These are phyloP conservation scores for Aphidius gifuensis DNA, from an alignment of 1,140 invertebrate genomes.

Conservation along the genomic window DNA sequence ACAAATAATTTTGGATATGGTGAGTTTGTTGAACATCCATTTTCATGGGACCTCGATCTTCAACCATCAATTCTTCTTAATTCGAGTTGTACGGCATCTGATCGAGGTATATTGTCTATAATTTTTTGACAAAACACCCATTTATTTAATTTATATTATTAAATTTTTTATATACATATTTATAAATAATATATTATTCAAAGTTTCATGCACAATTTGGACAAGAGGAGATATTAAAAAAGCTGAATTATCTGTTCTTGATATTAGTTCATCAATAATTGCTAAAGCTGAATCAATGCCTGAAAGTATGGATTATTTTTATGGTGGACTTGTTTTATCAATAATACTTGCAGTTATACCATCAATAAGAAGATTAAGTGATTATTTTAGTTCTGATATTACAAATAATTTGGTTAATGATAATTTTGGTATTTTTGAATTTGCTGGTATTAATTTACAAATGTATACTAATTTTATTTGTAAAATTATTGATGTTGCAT, in stretches of 20 bases:
- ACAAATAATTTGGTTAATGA: constrained; percentile 47
- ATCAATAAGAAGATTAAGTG: constrained; percentile 58
- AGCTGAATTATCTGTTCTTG: constrained; percentile 86
- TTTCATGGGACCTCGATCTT: constrained; percentile 70
- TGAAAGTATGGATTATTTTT: constrained; percentile 80
- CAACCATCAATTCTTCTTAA: constrained; percentile 71
- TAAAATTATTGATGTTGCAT: constrained; percentile 48
- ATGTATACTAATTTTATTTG: constrained; percentile 41
- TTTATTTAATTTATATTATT: constrained; percentile 21
- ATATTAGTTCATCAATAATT: constrained; percentile 92
- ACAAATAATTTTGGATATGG: constrained; percentile 51
- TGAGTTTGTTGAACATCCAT: constrained; percentile 60
- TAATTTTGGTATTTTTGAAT: constrained; percentile 11
- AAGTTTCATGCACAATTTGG: constrained; percentile 94
- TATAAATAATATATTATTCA: constrained; percentile 24
- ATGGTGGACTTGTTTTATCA: constrained; percentile 63
- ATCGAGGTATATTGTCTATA: constrained; percentile 62
- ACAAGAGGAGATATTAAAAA: constrained; percentile 85
- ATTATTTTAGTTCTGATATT: constrained; percentile 45
- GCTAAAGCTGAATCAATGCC: constrained; percentile 80
- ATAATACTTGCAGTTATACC: constrained; percentile 59
- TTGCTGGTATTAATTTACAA: constrained; percentile 38
- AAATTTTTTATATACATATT: background rate
- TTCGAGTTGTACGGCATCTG: constrained; percentile 66
- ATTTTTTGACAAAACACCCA: too few species aligned